A percentile compares a stretch with the other conserved stretches of the same genome.
Conservation (phyloP, 2,797 vertebrate species). For the Sebastes trivittatus region DNA sequence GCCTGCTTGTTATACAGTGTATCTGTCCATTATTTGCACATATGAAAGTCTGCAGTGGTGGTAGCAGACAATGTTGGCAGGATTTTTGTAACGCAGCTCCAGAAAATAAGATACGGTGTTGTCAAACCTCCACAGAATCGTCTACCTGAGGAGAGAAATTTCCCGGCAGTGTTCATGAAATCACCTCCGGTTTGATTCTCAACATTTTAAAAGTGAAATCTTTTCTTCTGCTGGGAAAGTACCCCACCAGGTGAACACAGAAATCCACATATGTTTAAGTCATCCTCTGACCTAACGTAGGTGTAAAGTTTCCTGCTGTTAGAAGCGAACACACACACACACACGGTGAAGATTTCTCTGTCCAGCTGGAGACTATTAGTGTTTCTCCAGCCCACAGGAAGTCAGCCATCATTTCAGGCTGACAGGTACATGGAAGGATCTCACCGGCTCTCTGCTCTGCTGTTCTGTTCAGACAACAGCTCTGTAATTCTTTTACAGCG, state of each 20-base stretch:
- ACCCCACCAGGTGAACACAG: conserved; percentile 70
- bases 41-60: not conserved
- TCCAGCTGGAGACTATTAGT: conserved; percentile 92
- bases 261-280: conserved; percentile 71
- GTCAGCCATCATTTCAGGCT: conserved; percentile 92
- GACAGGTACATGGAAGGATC: conserved; percentile 93
- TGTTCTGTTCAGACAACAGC: conserved; percentile 51
- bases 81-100: conserved; percentile 11
- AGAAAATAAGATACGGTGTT: not conserved
- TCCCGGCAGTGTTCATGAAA: conserved; percentile 5
- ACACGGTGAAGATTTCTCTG: conserved; percentile 38
- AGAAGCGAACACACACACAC: conserved; percentile 26
- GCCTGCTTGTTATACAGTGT: not conserved
- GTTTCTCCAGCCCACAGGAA: conserved; percentile 90
- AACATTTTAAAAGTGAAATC: not conserved
- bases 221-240: conserved; percentile 40
- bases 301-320: conserved; percentile 73
- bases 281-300: conserved; percentile 71
- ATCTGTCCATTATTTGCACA: conserved; percentile 2
- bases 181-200: conserved; percentile 17
- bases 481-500: conserved; percentile 58
- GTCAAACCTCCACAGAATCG: not conserved
- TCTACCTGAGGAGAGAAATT: conserved; percentile 6
- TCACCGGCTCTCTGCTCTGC: conserved; percentile 78
- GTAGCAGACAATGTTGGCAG: not conserved